Evolutionary conservation across 1,140 invertebrate species (phyloP).

Genomic region (Aphis gossypii): DNA sequence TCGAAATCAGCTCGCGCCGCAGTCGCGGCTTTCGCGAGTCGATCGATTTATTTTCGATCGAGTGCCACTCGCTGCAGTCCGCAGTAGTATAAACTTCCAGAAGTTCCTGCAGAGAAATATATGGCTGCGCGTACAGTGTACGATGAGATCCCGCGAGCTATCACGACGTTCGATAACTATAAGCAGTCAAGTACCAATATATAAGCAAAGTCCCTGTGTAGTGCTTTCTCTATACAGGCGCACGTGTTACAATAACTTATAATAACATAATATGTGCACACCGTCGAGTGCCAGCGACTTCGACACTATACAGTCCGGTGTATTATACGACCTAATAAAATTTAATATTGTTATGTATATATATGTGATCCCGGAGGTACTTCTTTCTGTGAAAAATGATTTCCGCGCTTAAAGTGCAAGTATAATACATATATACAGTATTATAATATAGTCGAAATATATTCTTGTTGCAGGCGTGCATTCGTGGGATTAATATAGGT

Average conservation of each 20-base stretch:
- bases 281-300: no score
- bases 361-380: no score
- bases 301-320: no score
- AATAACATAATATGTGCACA: neutral
- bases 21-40: neutral
- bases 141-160: neutral
- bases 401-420: no score
- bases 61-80: neutral
- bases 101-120: neutral
- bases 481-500: neutral
- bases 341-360: no score
- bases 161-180: neutral
- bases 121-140: neutral
- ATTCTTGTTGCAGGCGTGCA: neutral
- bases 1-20: neutral
- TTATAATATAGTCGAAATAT: neutral
- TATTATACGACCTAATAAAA: no score
- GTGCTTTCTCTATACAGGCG: neutral
- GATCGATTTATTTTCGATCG: neutral
- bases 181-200: neutral
- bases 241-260: neutral
- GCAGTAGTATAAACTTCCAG: neutral
- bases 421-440: no score
- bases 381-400: no score
- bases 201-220: neutral